A percentile compares a stretch with the other conserved stretches of the same genome.
Evolutionary conservation across 1,140 invertebrate genomes (phyloP).

Genomic region (Agraylea sexmaculata): DNA sequence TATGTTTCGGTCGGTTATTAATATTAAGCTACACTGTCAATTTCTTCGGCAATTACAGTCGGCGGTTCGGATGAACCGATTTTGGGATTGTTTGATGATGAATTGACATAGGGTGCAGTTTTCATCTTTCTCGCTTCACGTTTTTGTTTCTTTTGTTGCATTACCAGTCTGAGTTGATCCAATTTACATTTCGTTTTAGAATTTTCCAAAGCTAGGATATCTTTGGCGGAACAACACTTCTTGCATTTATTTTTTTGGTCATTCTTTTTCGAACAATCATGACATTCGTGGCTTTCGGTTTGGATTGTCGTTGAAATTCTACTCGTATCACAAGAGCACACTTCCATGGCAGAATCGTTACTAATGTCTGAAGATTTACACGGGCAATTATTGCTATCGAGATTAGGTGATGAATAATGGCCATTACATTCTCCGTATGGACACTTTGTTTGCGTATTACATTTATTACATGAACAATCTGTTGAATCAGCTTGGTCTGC

Average conservation of each 20-base stretch:
- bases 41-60: conserved; percentile 29
- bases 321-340: conserved; percentile 5
- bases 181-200: conserved; percentile 74
- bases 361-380: conserved; percentile 3
- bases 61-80: conserved; percentile 24
- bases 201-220: conserved; percentile 53
- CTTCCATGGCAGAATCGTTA: not conserved
- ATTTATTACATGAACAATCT: conserved; percentile 23
- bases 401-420: conserved; percentile 22
- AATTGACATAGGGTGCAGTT: conserved; percentile 54
- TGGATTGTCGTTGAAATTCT: not conserved
- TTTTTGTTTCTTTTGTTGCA: conserved; percentile 75
- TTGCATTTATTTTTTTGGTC: conserved; percentile 24
- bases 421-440: conserved; percentile 32
- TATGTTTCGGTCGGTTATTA: no score
- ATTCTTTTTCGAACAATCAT: conserved; percentile 16
- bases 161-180: conserved; percentile 70
- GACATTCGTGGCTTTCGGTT: conserved; percentile 14
- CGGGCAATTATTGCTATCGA: conserved; percentile 4
- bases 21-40: conserved; percentile 35
- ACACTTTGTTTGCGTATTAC: conserved; percentile 27
- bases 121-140: conserved; percentile 67
- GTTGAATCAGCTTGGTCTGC: conserved; percentile 6
- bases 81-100: conserved; percentile 25
- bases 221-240: conserved; percentile 35